Evolutionary conservation across 2,797 vertebrate genomes (phyloP).

Genomic region (Fratercula arctica): DNA sequence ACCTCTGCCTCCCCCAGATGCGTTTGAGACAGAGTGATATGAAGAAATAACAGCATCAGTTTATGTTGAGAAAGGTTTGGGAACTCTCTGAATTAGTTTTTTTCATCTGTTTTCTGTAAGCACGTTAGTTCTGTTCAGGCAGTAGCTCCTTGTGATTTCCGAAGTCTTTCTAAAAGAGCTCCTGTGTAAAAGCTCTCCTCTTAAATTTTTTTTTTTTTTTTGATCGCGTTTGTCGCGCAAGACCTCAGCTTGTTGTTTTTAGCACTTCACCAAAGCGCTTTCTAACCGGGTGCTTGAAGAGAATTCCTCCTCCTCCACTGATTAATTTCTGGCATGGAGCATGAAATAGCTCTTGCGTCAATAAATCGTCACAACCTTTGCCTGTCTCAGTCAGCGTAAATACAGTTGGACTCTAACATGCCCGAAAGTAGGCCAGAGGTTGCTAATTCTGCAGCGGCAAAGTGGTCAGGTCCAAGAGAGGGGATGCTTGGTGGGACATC

Average conservation of each 20-base stretch:
- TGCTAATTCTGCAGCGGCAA: constrained; percentile 36
- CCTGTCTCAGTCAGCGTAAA: constrained; percentile 68
- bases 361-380: constrained; percentile 72
- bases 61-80: neutral
- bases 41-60: neutral
- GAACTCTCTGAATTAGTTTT: neutral
- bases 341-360: constrained; percentile 75
- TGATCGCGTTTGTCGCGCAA: neutral
- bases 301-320: constrained; percentile 68
- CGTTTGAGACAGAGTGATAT: neutral
- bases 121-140: neutral
- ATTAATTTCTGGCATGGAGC: constrained; percentile 73
- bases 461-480: neutral
- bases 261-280: neutral
- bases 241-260: constrained; percentile 20
- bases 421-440: constrained; percentile 55
- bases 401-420: constrained; percentile 57
- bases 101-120: neutral
- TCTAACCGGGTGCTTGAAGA: constrained; percentile 63
- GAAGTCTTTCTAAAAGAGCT: neutral
- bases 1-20: neutral
- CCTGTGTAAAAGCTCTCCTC: neutral
- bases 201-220: neutral
- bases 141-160: neutral
- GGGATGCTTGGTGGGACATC: neutral